Conservation (phyloP, 2,113 vertebrate species). For the Xiphophorus couchianus region DNA sequence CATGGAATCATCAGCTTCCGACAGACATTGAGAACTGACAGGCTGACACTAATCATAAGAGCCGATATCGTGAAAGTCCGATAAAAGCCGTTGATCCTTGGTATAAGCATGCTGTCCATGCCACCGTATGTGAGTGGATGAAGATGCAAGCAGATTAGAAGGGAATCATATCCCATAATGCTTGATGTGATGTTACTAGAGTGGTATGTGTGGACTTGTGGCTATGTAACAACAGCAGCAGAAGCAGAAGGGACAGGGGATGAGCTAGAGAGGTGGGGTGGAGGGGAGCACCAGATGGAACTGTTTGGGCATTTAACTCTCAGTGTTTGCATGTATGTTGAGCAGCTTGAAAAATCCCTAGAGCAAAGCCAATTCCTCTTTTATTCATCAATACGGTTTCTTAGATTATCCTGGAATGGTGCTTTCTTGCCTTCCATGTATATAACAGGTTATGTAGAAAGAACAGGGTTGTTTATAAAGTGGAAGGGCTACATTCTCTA, state of each 20-base stretch:
- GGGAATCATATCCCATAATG: slow-evolving; percentile 51
- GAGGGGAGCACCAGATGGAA: slow-evolving; percentile 47
- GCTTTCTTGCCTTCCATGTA: slow-evolving; percentile 2
- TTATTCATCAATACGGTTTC: not conserved
- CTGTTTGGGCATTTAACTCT: slow-evolving; percentile 49
- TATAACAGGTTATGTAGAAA: not conserved
- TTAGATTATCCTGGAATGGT: not conserved
- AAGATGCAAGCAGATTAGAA: slow-evolving; percentile 56
- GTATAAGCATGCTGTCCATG: slow-evolving; percentile 13
- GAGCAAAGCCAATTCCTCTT: not conserved
- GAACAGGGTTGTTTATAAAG: not conserved
- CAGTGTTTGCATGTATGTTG: slow-evolving; percentile 31
- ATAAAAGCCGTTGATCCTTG: slow-evolving; percentile 55
- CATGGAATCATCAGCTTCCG: slow-evolving; percentile 6
- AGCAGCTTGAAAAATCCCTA: slow-evolving; percentile 24
- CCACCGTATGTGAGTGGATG: slow-evolving; percentile 3
- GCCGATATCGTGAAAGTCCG: slow-evolving; percentile 29
- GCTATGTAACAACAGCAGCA: slow-evolving; percentile 27
- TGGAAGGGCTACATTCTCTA: not conserved
- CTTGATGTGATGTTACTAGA: slow-evolving; percentile 22
- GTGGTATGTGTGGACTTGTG: slow-evolving; percentile 22
- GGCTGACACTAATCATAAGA: slow-evolving; percentile 17
- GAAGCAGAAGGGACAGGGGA: slow-evolving; percentile 12
- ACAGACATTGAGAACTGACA: slow-evolving; percentile 9
- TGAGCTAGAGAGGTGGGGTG: slow-evolving; percentile 13